Percentiles rank a stretch among this genome's conserved stretches.
These are phyloP conservation scores for Heliconius ethilla DNA, from an alignment of 2,888 invertebrate genomes.

Conservation along the genomic window DNA sequence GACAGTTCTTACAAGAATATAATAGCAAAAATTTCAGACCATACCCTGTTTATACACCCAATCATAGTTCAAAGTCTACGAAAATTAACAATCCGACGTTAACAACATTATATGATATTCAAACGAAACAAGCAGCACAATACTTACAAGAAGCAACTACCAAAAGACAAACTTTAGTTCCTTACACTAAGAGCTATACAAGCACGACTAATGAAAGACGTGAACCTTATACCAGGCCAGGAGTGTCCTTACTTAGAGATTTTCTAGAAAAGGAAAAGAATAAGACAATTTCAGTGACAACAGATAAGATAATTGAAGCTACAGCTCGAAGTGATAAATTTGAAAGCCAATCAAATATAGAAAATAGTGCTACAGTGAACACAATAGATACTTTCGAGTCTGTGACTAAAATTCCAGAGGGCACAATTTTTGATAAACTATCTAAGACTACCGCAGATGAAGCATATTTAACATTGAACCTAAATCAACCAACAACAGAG, in stretches of 20 bases:
- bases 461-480: constrained; percentile 58
- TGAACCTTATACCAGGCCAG: constrained; percentile 76
- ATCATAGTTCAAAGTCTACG: constrained; percentile 55
- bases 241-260: constrained; percentile 68
- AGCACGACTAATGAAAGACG: constrained; percentile 58
- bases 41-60: constrained; percentile 74
- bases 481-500: constrained; percentile 60
- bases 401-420: constrained; percentile 70
- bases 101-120: constrained; percentile 74
- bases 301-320: constrained; percentile 57
- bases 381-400: constrained; percentile 68
- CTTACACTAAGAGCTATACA: constrained; percentile 70
- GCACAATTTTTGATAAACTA: constrained; percentile 56
- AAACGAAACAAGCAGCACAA: constrained; percentile 58
- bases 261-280: constrained; percentile 72
- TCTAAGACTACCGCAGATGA: constrained; percentile 56
- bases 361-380: constrained; percentile 56
- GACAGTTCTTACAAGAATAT: constrained; percentile 72
- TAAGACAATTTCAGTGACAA: constrained; percentile 59
- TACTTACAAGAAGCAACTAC: constrained; percentile 58
- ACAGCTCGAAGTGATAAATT: constrained; percentile 57
- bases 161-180: constrained; percentile 71
- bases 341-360: constrained; percentile 48
- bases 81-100: constrained; percentile 69
- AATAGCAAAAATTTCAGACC: constrained; percentile 70